Percentiles rank a stretch among this genome's conserved stretches.
Evolutionary conservation across 2,113 vertebrate genomes (phyloP).

Genomic region (Sorex araneus): DNA sequence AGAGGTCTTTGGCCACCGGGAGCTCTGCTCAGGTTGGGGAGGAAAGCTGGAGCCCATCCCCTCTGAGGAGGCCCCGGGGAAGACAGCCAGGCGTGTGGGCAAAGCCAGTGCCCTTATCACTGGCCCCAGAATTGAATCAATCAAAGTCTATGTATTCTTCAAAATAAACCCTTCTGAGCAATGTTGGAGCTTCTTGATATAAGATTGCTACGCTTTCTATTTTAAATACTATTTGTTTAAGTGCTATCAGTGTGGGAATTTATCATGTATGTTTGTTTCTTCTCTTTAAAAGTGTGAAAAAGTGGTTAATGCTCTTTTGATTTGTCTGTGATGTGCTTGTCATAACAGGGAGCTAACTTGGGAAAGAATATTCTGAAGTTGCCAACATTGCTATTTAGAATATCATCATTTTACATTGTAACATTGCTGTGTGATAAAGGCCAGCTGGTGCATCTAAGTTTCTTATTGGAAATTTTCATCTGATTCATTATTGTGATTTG

Average conservation of each 20-base stretch:
- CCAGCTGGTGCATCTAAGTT: slow-evolving; percentile 87
- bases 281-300: neutral
- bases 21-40: too few species aligned
- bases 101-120: too few species aligned
- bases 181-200: neutral
- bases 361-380: slow-evolving; percentile 69
- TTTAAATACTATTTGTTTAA: neutral
- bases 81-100: too few species aligned
- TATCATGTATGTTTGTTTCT: neutral
- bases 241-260: neutral
- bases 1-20: too few species aligned
- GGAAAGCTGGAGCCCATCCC: too few species aligned
- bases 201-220: neutral
- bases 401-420: slow-evolving; percentile 84
- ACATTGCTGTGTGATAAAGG: slow-evolving; percentile 78
- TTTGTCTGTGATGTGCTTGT: slow-evolving; percentile 64
- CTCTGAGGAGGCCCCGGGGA: too few species aligned
- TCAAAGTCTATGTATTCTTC: fast-evolving
- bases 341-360: slow-evolving; percentile 71
- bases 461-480: slow-evolving; percentile 87
- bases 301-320: slow-evolving; percentile 25
- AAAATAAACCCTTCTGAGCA: neutral
- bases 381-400: slow-evolving; percentile 78
- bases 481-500: slow-evolving; percentile 90
- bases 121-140: neutral